Base-by-base conservation (phyloP, 2,888 invertebrate species). In the Eretmocerus hayati region DNA sequence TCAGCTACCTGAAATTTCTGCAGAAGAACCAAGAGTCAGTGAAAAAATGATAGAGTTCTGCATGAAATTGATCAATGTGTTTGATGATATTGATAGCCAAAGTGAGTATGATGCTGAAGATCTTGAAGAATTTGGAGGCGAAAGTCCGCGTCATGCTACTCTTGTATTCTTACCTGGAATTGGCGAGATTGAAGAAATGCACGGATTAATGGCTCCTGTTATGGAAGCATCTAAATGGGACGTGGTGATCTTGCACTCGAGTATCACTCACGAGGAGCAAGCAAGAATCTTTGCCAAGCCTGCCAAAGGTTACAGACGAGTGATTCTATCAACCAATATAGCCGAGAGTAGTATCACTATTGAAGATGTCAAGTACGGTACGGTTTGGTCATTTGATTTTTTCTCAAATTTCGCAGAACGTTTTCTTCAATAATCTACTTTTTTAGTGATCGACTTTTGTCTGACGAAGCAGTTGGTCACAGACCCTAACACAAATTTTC, bases 391-490 rank as follows among this genome's bases (percentile, higher is more conserved):
- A n/a, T n/a, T n/a, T n/a, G n/a, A n/a, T n/a, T n/a, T n/a, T n/a
- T n/a, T n/a, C n/a, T n/a, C n/a, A n/a, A n/a, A n/a, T n/a, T n/a
- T n/a, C n/a, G n/a, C n/a, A n/a, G n/a, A n/a, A n/a, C n/a, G n/a
- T n/a, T n/a, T n/a, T n/a, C n/a, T n/a, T n/a, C n/a, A n/a, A n/a
- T n/a, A n/a, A n/a, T n/a, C n/a, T n/a, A n/a, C n/a, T n/a, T n/a
- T n/a, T n/a, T n/a, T n/a, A 87, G 94, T 97, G 40, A 86, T 96
- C 61, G 96, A 97, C 73, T 95, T 90, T 72, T 96, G 95, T 71
- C 74, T 95, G 52, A 90, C 90, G 51, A 95, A 94, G 74, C 79
- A 81, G 30, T 71, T 92, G 59, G 76, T 85, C 5, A 82, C 84
- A 40, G 90, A 95, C 66, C 74, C 79, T 1, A 73, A 75, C 0